Conservation (phyloP, 2,888 invertebrate species). For the Spodoptera exigua region DNA sequence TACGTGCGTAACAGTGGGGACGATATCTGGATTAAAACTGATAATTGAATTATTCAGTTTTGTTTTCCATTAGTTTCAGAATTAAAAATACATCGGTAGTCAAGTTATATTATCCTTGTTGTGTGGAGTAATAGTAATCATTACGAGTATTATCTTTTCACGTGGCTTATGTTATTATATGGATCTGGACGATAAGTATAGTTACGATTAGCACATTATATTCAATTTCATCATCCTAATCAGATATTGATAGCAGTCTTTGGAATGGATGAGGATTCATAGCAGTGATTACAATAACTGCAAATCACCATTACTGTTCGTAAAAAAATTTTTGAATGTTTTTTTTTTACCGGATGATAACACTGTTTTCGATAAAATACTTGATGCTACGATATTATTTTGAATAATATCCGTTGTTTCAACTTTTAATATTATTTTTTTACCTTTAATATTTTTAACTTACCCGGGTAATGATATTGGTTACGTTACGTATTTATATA, state of each 20-base stretch:
- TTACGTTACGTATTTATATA: no score
- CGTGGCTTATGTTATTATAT: constrained; percentile 5
- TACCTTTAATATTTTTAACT: no score
- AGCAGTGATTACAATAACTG: constrained; percentile 16
- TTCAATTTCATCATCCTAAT: constrained; percentile 29
- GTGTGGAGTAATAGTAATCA: constrained; percentile 12
- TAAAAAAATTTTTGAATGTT: no score
- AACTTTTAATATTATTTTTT: no score
- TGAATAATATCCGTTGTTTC: no score
- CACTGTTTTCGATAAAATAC: no score
- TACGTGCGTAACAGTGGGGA: constrained; percentile 11
- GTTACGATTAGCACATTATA: constrained; percentile 19
- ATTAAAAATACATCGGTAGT: constrained; percentile 6
- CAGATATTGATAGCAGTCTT: constrained; percentile 18
- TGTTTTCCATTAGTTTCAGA: constrained; percentile 3
- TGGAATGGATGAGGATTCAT: constrained; percentile 5
- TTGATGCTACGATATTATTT: no score
- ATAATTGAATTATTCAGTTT: constrained; percentile 24
- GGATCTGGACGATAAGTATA: constrained; percentile 15
- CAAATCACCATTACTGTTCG: constrained; percentile 14
- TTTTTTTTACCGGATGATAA: no score
- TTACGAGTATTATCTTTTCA: constrained; percentile 18
- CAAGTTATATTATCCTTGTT: constrained; percentile 9
- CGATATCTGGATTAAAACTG: constrained; percentile 28
- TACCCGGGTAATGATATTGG: no score